These are phyloP conservation scores for Aphelenchoides besseyi DNA, from an alignment of 1,140 invertebrate species.

Conservation along the genomic window DNA sequence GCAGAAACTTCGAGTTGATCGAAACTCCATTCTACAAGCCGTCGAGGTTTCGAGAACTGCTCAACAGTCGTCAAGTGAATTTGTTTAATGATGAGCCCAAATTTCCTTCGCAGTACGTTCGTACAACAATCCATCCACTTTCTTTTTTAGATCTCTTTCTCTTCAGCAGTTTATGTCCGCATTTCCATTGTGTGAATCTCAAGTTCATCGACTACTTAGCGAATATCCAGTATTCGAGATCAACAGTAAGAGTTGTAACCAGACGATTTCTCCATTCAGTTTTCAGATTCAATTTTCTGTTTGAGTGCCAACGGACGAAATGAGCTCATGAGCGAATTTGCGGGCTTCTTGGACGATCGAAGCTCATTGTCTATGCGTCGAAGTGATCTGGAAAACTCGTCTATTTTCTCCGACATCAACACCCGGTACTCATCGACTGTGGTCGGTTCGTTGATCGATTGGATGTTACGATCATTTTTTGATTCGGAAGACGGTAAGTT, in stretches of 20 bases:
- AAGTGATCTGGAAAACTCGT: not conserved
- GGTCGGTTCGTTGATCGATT: not conserved
- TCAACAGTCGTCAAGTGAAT: not conserved
- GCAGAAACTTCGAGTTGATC: not conserved
- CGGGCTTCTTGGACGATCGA: not conserved
- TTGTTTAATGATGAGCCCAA: not conserved
- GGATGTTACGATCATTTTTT: not conserved
- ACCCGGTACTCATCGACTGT: not conserved
- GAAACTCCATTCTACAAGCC: not conserved
- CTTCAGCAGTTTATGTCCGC: not conserved
- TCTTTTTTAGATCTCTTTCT: not conserved
- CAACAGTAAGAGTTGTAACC: not conserved
- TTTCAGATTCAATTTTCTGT: not conserved
- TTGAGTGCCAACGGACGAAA: not conserved
- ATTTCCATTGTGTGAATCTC: not conserved
- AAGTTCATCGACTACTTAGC: not conserved
- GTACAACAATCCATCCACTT: not conserved
- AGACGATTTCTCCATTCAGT: not conserved
- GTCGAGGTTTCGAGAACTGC: not conserved
- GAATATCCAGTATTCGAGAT: conserved; percentile 10
- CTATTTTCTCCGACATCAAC: not conserved
- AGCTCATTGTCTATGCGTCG: not conserved
- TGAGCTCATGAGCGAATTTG: conserved; percentile 6
- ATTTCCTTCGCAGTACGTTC: not conserved
- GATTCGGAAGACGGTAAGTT: not conserved